phyloP scores from a whole-genome alignment of 1,140 invertebrate species.

The Eumeta japonica region DNA sequence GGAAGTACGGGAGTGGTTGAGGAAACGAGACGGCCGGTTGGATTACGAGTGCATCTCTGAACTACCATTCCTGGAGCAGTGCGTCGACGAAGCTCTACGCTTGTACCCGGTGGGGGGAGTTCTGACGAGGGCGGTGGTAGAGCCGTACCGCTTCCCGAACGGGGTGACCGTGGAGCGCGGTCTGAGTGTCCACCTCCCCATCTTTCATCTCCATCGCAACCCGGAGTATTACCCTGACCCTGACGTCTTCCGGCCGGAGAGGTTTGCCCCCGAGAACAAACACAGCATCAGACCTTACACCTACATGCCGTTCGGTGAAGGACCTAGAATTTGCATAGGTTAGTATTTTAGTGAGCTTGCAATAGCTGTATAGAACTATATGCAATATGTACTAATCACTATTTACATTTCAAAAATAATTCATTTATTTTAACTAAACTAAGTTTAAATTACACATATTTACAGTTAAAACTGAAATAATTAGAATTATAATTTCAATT shows the following conservation, averaged over 20 bases:
- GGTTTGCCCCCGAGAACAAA: too few relatives aligned
- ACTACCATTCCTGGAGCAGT: constrained; percentile 31
- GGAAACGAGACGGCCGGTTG: constrained; percentile 22
- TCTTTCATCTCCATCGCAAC: constrained; percentile 37
- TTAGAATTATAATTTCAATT: too few relatives aligned
- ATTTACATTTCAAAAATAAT: too few relatives aligned
- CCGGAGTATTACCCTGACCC: constrained; percentile 61
- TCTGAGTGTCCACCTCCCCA: constrained; percentile 23
- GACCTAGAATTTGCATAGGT: too few relatives aligned
- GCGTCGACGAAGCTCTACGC: constrained; percentile 38
- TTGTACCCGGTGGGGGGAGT: constrained; percentile 32
- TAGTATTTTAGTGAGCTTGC: too few relatives aligned
- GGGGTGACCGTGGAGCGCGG: constrained; percentile 20
- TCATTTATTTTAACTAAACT: too few relatives aligned
- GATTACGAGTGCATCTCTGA: constrained; percentile 34
- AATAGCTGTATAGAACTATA: too few relatives aligned
- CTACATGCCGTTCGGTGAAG: too few relatives aligned
- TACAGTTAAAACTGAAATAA: too few relatives aligned
- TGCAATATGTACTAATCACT: too few relatives aligned
- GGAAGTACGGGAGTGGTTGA: constrained; percentile 37
- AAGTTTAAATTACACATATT: too few relatives aligned
- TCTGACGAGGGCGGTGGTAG: constrained; percentile 25
- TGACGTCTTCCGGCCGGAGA: constrained; percentile 63
- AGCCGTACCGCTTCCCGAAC: constrained; percentile 11
- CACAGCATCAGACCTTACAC: too few relatives aligned